A percentile compares a stretch with the other conserved stretches of the same genome.
phyloP scores from a whole-genome alignment of 2,113 vertebrate genomes.

The Notothenia coriiceps region DNA sequence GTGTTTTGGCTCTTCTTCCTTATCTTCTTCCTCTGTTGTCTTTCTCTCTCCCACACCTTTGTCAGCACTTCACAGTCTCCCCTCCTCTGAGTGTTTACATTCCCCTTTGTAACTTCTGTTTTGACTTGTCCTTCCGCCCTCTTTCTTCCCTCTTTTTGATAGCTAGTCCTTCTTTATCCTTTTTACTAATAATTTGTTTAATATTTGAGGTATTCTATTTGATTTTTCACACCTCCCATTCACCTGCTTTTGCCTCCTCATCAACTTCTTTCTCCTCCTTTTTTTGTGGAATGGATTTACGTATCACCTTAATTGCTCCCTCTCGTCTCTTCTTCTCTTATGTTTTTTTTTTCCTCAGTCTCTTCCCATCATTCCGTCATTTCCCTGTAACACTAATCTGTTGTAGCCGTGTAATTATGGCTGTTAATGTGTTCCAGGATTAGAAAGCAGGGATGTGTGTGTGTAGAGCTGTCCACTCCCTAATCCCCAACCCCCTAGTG shows the following conservation, averaged over 20 bases:
- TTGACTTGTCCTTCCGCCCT: slow-evolving; percentile 10
- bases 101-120: slow-evolving; percentile 23
- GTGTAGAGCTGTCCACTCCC: slow-evolving; percentile 50
- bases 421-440: slow-evolving; percentile 78
- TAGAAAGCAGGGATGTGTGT: slow-evolving; percentile 60
- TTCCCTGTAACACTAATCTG: slow-evolving; percentile 73
- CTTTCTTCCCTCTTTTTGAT: slow-evolving; percentile 19
- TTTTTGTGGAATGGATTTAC: background rate
- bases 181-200: slow-evolving; percentile 13
- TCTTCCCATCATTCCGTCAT: slow-evolving; percentile 37
- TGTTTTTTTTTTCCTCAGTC: slow-evolving; percentile 25
- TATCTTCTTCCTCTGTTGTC: slow-evolving; percentile 23
- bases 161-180: slow-evolving; percentile 6
- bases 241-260: slow-evolving; percentile 1
- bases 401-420: slow-evolving; percentile 75
- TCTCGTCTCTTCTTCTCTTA: slow-evolving; percentile 14
- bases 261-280: slow-evolving; percentile 1
- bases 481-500: slow-evolving; percentile 61
- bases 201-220: slow-evolving; percentile 18
- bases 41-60: slow-evolving; percentile 35
- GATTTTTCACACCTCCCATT: background rate
- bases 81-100: background rate
- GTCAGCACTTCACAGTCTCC: slow-evolving; percentile 32
- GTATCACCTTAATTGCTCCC: slow-evolving; percentile 30
- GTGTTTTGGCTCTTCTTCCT: slow-evolving; percentile 5